Evolutionary conservation across 2,113 vertebrate genomes (phyloP).

Genomic region (Irena cyanogastra): DNA sequence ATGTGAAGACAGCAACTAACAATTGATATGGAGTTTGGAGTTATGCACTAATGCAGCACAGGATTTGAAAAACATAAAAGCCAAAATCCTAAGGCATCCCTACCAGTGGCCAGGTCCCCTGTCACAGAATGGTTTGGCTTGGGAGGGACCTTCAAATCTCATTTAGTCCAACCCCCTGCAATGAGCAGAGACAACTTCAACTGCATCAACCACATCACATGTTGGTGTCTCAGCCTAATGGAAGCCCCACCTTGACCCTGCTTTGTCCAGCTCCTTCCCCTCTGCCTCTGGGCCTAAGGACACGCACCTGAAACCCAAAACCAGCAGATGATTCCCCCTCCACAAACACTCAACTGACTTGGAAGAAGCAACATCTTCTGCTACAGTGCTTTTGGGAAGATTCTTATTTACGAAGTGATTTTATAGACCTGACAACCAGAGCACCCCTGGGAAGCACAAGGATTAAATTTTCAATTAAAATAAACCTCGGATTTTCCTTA

Average conservation of each 20-base stretch:
- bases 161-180: background rate
- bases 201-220: background rate
- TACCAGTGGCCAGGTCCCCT: background rate
- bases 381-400: background rate
- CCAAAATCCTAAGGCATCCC: background rate
- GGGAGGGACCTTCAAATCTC: background rate
- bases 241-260: background rate
- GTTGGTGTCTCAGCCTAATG: background rate
- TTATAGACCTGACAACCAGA: background rate
- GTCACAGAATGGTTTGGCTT: background rate
- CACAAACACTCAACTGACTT: background rate
- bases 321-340: background rate
- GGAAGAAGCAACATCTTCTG: background rate
- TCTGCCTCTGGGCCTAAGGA: background rate
- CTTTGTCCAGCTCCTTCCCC: background rate
- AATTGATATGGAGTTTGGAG: background rate
- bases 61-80: background rate
- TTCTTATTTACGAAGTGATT: background rate
- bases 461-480: background rate
- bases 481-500: background rate
- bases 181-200: background rate
- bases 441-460: background rate
- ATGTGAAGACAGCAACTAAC: background rate
- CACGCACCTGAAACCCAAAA: background rate
- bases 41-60: background rate